phyloP scores from a whole-genome alignment of 2,888 invertebrate genomes.

The Campoplex nolae region DNA sequence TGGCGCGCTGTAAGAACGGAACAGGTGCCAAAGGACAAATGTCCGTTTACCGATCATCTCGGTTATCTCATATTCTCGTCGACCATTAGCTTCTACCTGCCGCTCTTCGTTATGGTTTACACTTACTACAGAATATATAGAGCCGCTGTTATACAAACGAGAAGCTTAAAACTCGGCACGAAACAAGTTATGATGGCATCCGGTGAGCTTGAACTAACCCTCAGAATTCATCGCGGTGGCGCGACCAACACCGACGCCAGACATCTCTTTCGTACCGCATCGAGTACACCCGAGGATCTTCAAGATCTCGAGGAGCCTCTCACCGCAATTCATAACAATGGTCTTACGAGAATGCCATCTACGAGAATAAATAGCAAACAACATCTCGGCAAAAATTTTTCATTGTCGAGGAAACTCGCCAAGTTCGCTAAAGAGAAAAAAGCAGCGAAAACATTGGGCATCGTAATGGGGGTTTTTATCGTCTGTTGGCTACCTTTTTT shows the following conservation, averaged over 20 bases:
- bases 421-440: conserved; percentile 99
- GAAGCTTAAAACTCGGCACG: conserved; percentile 95
- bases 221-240: conserved; percentile 97
- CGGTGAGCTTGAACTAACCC: conserved; percentile 94
- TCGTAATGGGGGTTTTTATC: conserved; percentile 98
- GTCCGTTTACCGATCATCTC: conserved; percentile 98
- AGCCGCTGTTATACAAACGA: conserved; percentile 96
- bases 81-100: conserved; percentile 98
- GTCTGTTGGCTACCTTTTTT: conserved; percentile 99
- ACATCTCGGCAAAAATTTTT: conserved; percentile 94
- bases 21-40: conserved; percentile 93
- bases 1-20: conserved; percentile 95
- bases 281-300: conserved; percentile 81
- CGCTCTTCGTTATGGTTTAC: conserved; percentile 98
- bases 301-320: conserved; percentile 89
- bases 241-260: conserved; percentile 86
- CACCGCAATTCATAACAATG: conserved; percentile 92
- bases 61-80: conserved; percentile 99
- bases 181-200: conserved; percentile 95
- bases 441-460: conserved; percentile 98
- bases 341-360: conserved; percentile 89
- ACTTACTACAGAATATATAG: conserved; percentile 98
- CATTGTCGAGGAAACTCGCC: conserved; percentile 95
- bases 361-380: conserved; percentile 88
- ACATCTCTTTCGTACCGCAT: conserved; percentile 82